Base-by-base conservation (phyloP, 2,113 vertebrate species). In the Oplegnathus fasciatus region DNA sequence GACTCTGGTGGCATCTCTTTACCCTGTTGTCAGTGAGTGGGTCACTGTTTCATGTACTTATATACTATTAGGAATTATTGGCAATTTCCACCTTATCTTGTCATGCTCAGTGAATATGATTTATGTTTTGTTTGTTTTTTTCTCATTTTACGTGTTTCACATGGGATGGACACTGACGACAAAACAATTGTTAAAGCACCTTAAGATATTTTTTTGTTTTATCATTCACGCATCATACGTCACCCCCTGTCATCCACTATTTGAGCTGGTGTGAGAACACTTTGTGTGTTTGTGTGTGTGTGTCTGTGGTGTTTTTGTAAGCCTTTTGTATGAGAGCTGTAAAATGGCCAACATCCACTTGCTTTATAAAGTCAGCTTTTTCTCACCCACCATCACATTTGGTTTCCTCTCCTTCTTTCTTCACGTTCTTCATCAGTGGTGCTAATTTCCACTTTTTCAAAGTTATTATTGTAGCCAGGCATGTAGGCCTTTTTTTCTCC, bases 271-370 rank as follows among this genome's bases (percentile, higher is more conserved):
- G 87, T 91, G 86, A 83, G 83, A 79, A 68, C 89, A 87, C 82
- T 57, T 91, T 80, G 94, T 91, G 93, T 24, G 42, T 54, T 32
- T 71, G 65, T 60, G 66, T 71, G 14, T 71, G 75, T 28, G 48
- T 42, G 50, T 65, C 91, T 93, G 94, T 93, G 91, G 92, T 92
- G 86, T 94, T 97, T 98, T 98, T 98, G 96, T 96, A 97, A 93
- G 94, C 94, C 88, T 95, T 97, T 97, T 97, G 96, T 98, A 98
- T 96, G 96, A 89, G 94, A 96, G 96, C 93, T 95, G 94, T 95
- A 93, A 91, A 94, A 95, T 96, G 84, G 73, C 92, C 95, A 87
- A 94, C 88, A 85, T 86, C 84, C 91, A 95, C 94, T 75, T 95
- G 96, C 92, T 95, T 95, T 95, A 96, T 96, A 96, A 95, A 96